Percentiles rank a stretch among this genome's conserved stretches.
Conservation (phyloP, 2,113 vertebrate species). For the Sylvilagus bachmani region DNA sequence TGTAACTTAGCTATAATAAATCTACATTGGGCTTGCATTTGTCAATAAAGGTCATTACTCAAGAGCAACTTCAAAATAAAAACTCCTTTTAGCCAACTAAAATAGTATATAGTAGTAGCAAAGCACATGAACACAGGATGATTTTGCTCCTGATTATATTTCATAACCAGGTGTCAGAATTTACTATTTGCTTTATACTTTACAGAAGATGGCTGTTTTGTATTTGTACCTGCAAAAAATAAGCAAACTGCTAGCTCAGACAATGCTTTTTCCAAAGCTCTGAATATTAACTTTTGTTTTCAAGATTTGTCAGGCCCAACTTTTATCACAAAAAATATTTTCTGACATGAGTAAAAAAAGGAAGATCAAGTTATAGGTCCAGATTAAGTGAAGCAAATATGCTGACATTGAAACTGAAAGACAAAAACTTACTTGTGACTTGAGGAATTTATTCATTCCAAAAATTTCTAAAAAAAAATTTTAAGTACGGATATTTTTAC, state of each 20-base stretch:
- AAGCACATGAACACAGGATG: neutral
- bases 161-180: conserved; percentile 43
- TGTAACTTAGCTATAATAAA: conserved; percentile 75
- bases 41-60: conserved; percentile 69
- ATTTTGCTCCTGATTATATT: conserved; percentile 59
- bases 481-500: neutral
- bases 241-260: conserved; percentile 35
- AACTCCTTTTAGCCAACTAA: conserved; percentile 55
- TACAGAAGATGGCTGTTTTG: neutral
- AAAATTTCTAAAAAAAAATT: neutral
- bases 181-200: conserved; percentile 54
- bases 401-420: neutral
- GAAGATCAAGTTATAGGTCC: neutral
- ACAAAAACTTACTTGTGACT: neutral
- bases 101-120: conserved; percentile 47
- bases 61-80: conserved; percentile 63
- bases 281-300: conserved; percentile 45
- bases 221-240: conserved; percentile 60
- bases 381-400: conserved; percentile 38
- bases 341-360: conserved; percentile 2
- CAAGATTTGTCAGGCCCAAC: neutral
- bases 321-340: neutral
- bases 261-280: neutral
- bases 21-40: conserved; percentile 66
- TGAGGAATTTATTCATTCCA: neutral